Base-by-base conservation (phyloP, 2,888 invertebrate genomes). In the Calliopum simillimum region DNA sequence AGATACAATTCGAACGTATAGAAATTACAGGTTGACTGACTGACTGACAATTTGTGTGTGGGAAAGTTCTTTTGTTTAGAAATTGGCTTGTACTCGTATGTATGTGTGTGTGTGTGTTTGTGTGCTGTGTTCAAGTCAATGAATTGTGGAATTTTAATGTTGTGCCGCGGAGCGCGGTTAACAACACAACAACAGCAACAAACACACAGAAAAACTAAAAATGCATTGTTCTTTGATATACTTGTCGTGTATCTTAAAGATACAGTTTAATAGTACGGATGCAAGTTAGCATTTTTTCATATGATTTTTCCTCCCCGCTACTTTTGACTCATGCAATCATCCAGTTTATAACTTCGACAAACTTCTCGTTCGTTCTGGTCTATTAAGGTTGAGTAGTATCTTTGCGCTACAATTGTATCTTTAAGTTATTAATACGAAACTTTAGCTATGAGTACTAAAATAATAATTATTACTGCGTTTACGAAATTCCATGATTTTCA, bases 311-410 rank as follows among this genome's bases (percentile, higher is more conserved):
- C 2, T 56, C 55, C 46, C 56, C 25, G 44, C 8, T 14, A 19
- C 56, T 43, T 58, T 3, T 49, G 63, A 55, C 58, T 78, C 80
- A 79, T 80, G 68, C 73, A 73, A 74, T 73, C 76, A 77, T 58
- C 55, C 41, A 33, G 46, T 55, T 53, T 55, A n/a, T n/a, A n/a
- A 14, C 6, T 56, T 56, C 55, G 55, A 56, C 23, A 55, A 55
- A 11, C 51, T 16, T 11, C n/a, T 14, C 51, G 59, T 33, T 19
- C 46, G 70, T 70, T 70, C 70, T 70, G 66, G 70, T 70, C 67
- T 70, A 70, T 70, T 70, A 67, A 70, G 66, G 6, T 23, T 33
- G 33, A 6, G 5, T 19, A 2, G 53, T 55, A 55, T 55, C 53
- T 55, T 4, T 55, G 53, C 16, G 53, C 16, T 55, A 23, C 55